These are phyloP conservation scores for Palythoa grandis DNA, from an alignment of 92 coral and sea anemone genomes.

Conservation along the genomic window DNA sequence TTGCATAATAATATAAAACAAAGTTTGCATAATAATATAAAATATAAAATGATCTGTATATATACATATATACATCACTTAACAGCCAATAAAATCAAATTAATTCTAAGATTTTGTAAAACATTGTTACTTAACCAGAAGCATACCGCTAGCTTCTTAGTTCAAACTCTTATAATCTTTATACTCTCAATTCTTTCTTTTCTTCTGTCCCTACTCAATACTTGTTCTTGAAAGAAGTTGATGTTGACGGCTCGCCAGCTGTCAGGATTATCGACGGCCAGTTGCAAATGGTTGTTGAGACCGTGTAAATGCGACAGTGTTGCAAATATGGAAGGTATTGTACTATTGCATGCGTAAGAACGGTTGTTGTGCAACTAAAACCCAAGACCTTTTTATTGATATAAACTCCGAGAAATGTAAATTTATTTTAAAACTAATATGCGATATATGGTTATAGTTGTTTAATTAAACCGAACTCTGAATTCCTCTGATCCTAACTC, in stretches of 20 bases:
- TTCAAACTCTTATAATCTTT: background rate
- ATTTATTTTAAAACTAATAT: too few species aligned
- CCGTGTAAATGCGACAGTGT: constrained; percentile 31
- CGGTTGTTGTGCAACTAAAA: background rate
- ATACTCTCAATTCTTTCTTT: background rate
- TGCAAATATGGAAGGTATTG: constrained; percentile 25
- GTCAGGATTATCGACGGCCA: constrained; percentile 44
- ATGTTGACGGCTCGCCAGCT: constrained; percentile 39
- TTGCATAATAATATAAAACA: too few species aligned
- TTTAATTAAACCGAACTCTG: too few species aligned
- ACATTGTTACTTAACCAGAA: too few species aligned
- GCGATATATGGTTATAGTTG: too few species aligned
- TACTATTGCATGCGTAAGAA: constrained; percentile 7
- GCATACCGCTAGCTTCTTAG: background rate
- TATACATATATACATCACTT: too few species aligned
- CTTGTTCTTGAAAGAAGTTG: constrained; percentile 39
- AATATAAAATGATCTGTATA: too few species aligned
- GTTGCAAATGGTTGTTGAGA: constrained; percentile 23
- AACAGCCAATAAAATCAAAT: too few species aligned
- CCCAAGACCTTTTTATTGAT: background rate
- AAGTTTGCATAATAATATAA: too few species aligned
- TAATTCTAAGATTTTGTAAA: too few species aligned
- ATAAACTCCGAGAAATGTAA: too few species aligned
- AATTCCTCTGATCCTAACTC: too few species aligned
- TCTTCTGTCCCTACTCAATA: background rate